Evolutionary conservation across 2,113 vertebrate species (phyloP).

Genomic region (Pionites leucogaster): DNA sequence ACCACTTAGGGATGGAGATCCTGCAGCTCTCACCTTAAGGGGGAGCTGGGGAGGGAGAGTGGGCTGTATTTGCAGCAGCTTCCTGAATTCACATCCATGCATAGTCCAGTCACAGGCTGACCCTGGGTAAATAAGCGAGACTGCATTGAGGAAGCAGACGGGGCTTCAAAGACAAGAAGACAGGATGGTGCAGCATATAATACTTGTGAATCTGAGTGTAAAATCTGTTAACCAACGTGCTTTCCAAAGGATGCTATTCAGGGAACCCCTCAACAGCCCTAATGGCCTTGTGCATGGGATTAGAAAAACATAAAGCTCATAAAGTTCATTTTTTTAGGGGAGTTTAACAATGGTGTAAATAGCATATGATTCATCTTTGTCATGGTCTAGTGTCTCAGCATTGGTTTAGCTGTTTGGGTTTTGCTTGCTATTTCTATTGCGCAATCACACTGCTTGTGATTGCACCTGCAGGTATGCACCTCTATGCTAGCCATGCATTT

Average conservation of each 20-base stretch:
- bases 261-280: slow-evolving; percentile 4
- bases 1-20: neutral
- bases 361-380: slow-evolving; percentile 24
- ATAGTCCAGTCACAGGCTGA: neutral
- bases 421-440: slow-evolving; percentile 30
- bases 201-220: slow-evolving; percentile 36
- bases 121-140: neutral
- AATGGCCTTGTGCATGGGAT: slow-evolving; percentile 16
- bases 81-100: neutral
- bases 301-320: slow-evolving; percentile 15
- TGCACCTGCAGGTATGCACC: neutral
- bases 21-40: neutral
- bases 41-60: neutral
- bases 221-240: slow-evolving; percentile 41
- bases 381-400: neutral
- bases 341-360: neutral
- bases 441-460: neutral
- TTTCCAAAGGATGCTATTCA: slow-evolving; percentile 48
- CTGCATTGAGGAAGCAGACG: neutral
- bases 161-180: neutral
- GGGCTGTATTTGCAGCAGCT: neutral
- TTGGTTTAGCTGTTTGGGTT: slow-evolving; percentile 1
- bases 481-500: neutral
- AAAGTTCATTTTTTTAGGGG: slow-evolving; percentile 15
- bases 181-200: slow-evolving; percentile 12